A percentile compares a stretch with the other conserved stretches of the same genome.
These are phyloP conservation scores for Oophaga sylvatica DNA, from an alignment of 2,797 vertebrate genomes.

Conservation along the genomic window DNA sequence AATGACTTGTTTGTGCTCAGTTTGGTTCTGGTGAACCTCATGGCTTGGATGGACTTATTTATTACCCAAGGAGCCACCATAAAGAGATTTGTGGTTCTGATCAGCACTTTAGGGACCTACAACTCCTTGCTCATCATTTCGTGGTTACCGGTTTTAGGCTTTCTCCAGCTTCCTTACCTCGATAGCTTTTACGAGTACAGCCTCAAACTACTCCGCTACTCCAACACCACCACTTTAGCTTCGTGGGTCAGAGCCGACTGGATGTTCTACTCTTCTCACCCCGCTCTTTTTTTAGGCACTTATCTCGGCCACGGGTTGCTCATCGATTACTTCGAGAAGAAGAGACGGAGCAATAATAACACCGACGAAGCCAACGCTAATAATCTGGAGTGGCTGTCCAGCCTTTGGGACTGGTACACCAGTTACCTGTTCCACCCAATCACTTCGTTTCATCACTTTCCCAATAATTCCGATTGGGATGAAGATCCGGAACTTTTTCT, in stretches of 20 bases:
- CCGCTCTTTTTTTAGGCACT: conserved; percentile 93
- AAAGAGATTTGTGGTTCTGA: conserved; percentile 96
- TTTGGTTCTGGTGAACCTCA: conserved; percentile 92
- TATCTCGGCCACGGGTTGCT: conserved; percentile 93
- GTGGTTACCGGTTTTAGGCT: conserved; percentile 93
- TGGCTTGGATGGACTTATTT: conserved; percentile 99
- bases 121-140: conserved; percentile 95
- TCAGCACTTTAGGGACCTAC: conserved; percentile 96
- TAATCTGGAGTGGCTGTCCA: conserved; percentile 95
- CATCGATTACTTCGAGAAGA: conserved; percentile 97
- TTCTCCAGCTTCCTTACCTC: conserved; percentile 93
- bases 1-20: conserved; percentile 97
- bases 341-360: conserved; percentile 80
- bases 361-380: conserved; percentile 87
- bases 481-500: conserved; percentile 90
- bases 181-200: conserved; percentile 93
- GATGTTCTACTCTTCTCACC: conserved; percentile 98
- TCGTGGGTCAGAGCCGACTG: conserved; percentile 94
- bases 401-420: conserved; percentile 98
- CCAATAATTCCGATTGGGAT: conserved; percentile 92
- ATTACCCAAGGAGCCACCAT: conserved; percentile 97
- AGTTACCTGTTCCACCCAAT: conserved; percentile 94
- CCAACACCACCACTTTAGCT: conserved; percentile 91
- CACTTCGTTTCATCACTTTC: conserved; percentile 87
- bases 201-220: conserved; percentile 91